phyloP scores from a whole-genome alignment of 2,113 vertebrate genomes.

The Nyctereutes procyonoides region DNA sequence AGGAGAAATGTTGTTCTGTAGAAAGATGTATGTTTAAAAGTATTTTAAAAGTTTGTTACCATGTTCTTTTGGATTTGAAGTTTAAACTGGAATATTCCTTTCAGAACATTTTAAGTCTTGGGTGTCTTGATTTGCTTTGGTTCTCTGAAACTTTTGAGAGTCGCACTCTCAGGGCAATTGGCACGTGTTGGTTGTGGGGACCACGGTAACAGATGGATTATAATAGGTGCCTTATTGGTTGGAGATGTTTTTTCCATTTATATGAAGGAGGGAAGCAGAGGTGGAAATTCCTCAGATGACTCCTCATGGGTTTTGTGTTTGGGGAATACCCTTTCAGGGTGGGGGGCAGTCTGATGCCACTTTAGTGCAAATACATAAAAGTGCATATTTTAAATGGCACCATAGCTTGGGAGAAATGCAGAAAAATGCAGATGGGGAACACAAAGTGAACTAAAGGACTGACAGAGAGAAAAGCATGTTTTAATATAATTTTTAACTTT shows the following conservation, averaged over 20 bases:
- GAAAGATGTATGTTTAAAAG: background rate
- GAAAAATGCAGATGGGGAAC: background rate
- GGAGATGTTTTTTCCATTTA: background rate
- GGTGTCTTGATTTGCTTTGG: background rate
- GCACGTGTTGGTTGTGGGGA: background rate
- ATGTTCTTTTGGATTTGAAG: background rate
- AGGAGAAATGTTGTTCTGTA: background rate
- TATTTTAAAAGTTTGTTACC: background rate
- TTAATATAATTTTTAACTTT: background rate
- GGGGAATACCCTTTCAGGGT: background rate
- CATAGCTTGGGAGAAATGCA: background rate
- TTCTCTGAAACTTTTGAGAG: background rate
- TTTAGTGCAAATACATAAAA: background rate
- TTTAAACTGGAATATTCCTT: background rate
- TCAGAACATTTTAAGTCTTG: background rate
- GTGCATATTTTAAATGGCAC: background rate
- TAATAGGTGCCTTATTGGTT: background rate
- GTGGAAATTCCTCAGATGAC: background rate
- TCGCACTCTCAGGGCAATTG: background rate
- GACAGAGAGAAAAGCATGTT: background rate
- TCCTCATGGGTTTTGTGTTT: background rate
- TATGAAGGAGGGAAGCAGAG: background rate
- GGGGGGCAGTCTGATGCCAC: background rate
- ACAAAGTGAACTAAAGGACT: background rate
- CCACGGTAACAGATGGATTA: background rate